These are phyloP conservation scores for Amblyraja radiata DNA, from an alignment of 2,797 vertebrate species.

Conservation along the genomic window DNA sequence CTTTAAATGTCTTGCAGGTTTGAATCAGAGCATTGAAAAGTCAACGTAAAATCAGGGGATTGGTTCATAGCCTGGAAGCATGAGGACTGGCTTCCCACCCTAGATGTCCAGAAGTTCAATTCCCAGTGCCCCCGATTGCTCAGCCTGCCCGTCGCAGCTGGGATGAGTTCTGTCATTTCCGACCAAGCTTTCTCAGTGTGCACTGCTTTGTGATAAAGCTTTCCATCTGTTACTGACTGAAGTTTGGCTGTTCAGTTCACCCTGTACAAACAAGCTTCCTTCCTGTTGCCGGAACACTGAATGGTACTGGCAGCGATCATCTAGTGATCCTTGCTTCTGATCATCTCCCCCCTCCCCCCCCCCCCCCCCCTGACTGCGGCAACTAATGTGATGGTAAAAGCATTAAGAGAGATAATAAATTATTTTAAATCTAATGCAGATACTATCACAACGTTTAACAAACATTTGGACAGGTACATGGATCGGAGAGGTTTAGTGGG, in stretches of 20 bases:
- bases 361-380: neutral
- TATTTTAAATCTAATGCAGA: neutral
- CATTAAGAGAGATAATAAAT: neutral
- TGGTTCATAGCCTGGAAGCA: too few species aligned
- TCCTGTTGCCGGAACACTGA: slow-evolving; percentile 3
- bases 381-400: neutral
- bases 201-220: neutral
- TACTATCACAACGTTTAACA: too few species aligned
- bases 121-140: neutral
- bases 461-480: too few species aligned
- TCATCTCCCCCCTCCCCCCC: neutral
- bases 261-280: slow-evolving; percentile 17
- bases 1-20: neutral
- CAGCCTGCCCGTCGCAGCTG: neutral
- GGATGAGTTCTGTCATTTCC: neutral
- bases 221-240: slow-evolving; percentile 27
- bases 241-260: neutral
- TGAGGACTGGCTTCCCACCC: neutral
- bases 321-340: neutral
- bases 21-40: neutral
- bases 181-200: neutral
- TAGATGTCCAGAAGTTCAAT: neutral
- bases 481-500: too few species aligned
- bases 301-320: neutral
- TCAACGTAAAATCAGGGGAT: neutral